Evolutionary conservation across 1,140 invertebrate genomes (phyloP).

Genomic region (Cydia pomonella): DNA sequence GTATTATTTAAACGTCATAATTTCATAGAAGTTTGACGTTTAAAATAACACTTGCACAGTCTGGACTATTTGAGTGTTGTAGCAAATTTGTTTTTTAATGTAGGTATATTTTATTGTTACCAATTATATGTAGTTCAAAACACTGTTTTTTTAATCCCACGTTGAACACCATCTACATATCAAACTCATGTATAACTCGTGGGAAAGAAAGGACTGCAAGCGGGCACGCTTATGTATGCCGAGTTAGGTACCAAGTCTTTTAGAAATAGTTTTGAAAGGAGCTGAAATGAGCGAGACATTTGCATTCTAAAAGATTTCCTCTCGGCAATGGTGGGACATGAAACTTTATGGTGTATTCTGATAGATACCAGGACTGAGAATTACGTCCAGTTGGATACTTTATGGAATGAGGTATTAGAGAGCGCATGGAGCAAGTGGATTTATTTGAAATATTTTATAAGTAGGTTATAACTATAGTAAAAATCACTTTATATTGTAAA

Average conservation of each 20-base stretch:
- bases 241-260: constrained; percentile 52
- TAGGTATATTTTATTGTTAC: too few species aligned
- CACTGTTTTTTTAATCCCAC: too few species aligned
- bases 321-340: constrained; percentile 47
- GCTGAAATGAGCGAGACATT: constrained; percentile 61
- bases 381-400: not conserved
- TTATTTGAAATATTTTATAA: too few species aligned
- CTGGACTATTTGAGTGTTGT: too few species aligned
- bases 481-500: too few species aligned
- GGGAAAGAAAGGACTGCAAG: constrained; percentile 48
- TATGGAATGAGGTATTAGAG: not conserved
- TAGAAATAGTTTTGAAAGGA: constrained; percentile 67
- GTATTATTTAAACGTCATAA: too few species aligned
- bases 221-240: constrained; percentile 52
- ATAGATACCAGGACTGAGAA: constrained; percentile 9
- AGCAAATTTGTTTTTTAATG: too few species aligned
- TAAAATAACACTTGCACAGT: too few species aligned
- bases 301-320: constrained; percentile 62
- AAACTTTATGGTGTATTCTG: constrained; percentile 47
- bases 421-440: not conserved
- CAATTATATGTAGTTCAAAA: too few species aligned
- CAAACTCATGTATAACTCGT: constrained; percentile 36
- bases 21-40: too few species aligned
- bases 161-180: not conserved
- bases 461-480: too few species aligned